A percentile compares a stretch with the other conserved stretches of the same genome.
phyloP scores from a whole-genome alignment of 2,888 invertebrate genomes.

The Cerceris rybyensis region DNA sequence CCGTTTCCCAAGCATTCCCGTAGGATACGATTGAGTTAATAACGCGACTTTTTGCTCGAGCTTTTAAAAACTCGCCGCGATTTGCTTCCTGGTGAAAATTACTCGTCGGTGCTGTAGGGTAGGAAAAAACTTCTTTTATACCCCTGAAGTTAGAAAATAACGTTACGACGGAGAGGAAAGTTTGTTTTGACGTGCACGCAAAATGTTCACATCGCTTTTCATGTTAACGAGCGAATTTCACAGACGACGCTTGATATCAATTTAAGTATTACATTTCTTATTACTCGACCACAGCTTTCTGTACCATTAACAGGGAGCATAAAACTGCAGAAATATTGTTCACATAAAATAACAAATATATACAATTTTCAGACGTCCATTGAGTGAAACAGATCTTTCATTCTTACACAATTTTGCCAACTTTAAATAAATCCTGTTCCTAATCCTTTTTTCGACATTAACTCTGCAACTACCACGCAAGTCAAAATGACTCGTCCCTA shows the following conservation, averaged over 20 bases:
- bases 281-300: too few species aligned
- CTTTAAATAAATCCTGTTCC: too few species aligned
- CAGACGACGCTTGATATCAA: background rate
- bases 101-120: constrained; percentile 20
- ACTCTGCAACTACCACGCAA: too few species aligned
- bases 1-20: constrained; percentile 15
- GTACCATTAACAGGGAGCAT: too few species aligned
- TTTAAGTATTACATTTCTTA: too few species aligned
- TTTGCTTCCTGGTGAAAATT: constrained; percentile 42
- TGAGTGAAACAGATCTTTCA: too few species aligned
- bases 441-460: too few species aligned
- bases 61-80: constrained; percentile 21
- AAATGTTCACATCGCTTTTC: background rate
- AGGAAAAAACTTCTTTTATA: constrained; percentile 10
- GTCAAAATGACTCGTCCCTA: too few species aligned
- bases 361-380: too few species aligned
- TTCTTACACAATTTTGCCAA: too few species aligned
- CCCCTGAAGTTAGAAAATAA: constrained; percentile 21
- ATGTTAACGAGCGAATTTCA: background rate
- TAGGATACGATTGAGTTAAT: constrained; percentile 50
- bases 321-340: too few species aligned
- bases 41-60: constrained; percentile 32
- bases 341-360: too few species aligned
- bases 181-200: constrained; percentile 11
- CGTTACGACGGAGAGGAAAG: background rate